Conservation (phyloP, 2,113 vertebrate species). For the Junco hyemalis region DNA sequence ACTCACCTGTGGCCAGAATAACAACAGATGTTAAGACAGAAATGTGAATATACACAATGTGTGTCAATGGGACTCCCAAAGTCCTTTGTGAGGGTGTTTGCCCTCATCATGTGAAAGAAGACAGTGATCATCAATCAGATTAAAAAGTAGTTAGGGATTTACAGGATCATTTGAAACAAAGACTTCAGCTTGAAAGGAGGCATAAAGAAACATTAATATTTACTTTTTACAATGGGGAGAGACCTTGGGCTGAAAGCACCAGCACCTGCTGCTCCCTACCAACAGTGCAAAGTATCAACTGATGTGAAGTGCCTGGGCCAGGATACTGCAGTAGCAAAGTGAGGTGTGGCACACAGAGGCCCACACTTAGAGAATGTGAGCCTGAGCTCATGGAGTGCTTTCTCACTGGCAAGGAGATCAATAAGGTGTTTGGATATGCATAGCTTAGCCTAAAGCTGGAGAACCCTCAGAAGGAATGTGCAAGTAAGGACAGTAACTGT, state of each 20-base stretch:
- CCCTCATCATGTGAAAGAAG: background rate
- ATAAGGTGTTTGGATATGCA: background rate
- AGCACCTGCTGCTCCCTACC: background rate
- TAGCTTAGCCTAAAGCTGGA: background rate
- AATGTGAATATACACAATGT: background rate
- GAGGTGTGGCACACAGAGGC: background rate
- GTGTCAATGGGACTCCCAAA: background rate
- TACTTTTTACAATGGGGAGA: background rate
- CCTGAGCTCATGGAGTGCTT: background rate
- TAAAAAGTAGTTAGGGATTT: background rate
- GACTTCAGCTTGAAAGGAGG: background rate
- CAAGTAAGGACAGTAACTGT: background rate
- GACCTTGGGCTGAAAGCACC: background rate
- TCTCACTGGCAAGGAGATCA: fast-evolving
- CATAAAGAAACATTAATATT: background rate
- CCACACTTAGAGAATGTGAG: fast-evolving
- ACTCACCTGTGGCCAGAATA: background rate
- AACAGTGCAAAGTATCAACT: fast-evolving
- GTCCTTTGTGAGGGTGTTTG: background rate
- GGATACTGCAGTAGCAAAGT: background rate
- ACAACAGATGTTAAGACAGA: constrained; percentile 1
- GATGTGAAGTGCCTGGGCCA: background rate
- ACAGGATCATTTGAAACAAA: background rate
- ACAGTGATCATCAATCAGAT: background rate
- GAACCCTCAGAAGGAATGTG: fast-evolving